Evolutionary conservation across 2,797 vertebrate species (phyloP).

Genomic region (Tenualosa ilisha): DNA sequence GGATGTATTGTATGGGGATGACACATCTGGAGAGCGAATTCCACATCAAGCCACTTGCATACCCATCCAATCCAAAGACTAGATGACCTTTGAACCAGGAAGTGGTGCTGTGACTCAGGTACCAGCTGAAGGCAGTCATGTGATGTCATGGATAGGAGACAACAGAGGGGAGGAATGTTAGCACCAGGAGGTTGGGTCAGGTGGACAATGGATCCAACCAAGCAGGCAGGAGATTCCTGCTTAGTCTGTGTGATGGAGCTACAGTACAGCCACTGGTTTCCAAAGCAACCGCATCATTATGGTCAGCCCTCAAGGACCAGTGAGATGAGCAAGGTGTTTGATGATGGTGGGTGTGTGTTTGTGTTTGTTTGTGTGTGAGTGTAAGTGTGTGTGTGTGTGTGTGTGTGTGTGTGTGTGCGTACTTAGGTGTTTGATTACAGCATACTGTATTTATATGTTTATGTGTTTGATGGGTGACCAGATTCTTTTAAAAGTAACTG

Average conservation of each 20-base stretch:
- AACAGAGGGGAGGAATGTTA: background rate
- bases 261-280: background rate
- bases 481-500: background rate
- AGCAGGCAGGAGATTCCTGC: background rate
- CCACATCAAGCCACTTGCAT: background rate
- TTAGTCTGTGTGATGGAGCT: background rate
- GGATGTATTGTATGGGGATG: background rate
- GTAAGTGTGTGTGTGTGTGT: background rate
- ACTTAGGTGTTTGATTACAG: background rate
- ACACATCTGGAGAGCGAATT: background rate
- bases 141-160: background rate
- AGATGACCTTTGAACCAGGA: slow-evolving; percentile 18
- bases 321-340: background rate
- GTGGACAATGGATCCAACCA: background rate
- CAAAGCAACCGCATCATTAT: background rate
- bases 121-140: slow-evolving; percentile 12
- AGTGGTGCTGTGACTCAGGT: background rate
- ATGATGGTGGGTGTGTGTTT: background rate
- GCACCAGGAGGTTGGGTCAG: background rate
- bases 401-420: background rate
- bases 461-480: background rate
- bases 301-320: background rate
- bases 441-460: background rate
- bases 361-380: background rate
- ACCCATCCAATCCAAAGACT: background rate